Evolutionary conservation across 1,140 invertebrate species (phyloP).

Genomic region (Lanistes nyassanus): DNA sequence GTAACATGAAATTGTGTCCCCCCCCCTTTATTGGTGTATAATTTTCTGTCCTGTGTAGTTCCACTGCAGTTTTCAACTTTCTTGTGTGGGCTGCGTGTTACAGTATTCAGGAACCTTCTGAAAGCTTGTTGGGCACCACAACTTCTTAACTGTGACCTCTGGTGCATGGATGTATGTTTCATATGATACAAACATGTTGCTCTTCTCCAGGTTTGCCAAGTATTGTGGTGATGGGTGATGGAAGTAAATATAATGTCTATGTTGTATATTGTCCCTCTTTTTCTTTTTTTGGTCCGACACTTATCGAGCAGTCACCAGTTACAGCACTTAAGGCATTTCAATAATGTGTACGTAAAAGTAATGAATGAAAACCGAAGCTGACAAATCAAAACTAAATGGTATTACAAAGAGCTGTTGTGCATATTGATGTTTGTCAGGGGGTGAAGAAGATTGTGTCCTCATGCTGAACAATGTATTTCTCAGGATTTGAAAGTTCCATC

Average conservation of each 20-base stretch:
- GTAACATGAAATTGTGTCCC: constrained; percentile 5
- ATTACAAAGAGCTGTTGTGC: constrained; percentile 4
- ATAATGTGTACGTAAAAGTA: background rate
- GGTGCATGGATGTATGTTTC: background rate
- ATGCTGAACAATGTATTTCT: constrained; percentile 22
- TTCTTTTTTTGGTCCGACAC: background rate
- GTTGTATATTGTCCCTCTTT: background rate
- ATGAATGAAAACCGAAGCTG: constrained; percentile 8
- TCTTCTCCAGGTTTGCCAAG: constrained; percentile 15
- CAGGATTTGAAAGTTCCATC: constrained; percentile 9
- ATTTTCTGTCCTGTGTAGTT: background rate
- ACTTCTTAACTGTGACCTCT: constrained; percentile 1
- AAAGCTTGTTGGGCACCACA: background rate
- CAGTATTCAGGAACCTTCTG: constrained; percentile 17
- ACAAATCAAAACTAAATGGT: constrained; percentile 22
- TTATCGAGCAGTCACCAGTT: background rate
- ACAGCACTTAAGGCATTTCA: constrained; percentile 5
- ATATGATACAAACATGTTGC: background rate
- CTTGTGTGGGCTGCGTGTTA: constrained; percentile 2
- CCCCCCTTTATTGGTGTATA: background rate
- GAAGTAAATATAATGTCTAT: constrained; percentile 4
- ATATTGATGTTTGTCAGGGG: constrained; percentile 11
- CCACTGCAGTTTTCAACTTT: constrained; percentile 18
- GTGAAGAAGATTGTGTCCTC: background rate
- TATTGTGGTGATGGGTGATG: constrained; percentile 22